Evolutionary conservation across 1,140 invertebrate genomes (phyloP), one percentile per base, ranked within the genome.

Genomic region (Scaptodrosophila lebanonensis): DNA sequence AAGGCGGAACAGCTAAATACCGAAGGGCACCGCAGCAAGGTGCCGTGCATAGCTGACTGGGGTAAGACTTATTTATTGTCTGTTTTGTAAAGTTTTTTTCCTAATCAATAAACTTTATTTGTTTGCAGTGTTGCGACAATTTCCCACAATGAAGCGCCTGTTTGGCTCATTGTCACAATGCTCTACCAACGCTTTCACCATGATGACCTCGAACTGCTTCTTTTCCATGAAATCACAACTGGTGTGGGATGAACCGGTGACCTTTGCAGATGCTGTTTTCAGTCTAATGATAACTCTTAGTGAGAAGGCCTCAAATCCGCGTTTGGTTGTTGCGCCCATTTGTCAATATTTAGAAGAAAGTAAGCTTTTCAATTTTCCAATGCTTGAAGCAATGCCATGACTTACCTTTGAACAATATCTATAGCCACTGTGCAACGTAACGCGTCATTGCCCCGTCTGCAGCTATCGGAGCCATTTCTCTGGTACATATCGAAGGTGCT

Each of bases 211-310:
- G 12, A 70, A 66, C 1, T 67, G 66, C 29, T 68, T 83, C 20
- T 85, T 69, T 54, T 64, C 72, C 32, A 52, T 76, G 2, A 75
- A 69, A 48, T 82, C 90, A 1, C 88, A 88, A 2, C 91, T 83
- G 52, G 57, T 76, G 0, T 16, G 86, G 11, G 79, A 86, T 18
- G 82, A 86, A 30, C 84, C 84, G 2, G 76, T 86, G 9, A 94
- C 93, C 0, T 91, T 96, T 32, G 92, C 93, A 1, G 95, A 97
- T 83, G 93, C 93, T 5, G 91, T 96, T 1, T 96, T 95, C 64
- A 92, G 94, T 84, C 89, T 97, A 40, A 89, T 97, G 9, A 90
- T 91, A 1, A 92, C 91, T 0, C 87, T 97, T 7, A 91, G 91
- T 7, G 88, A 90, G 25, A 91, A 93, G 68, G 91, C 94, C 1